Evolutionary conservation across 2,888 invertebrate species (phyloP), one percentile per base, ranked within the genome.

Genomic region (Bombyx huttoni): DNA sequence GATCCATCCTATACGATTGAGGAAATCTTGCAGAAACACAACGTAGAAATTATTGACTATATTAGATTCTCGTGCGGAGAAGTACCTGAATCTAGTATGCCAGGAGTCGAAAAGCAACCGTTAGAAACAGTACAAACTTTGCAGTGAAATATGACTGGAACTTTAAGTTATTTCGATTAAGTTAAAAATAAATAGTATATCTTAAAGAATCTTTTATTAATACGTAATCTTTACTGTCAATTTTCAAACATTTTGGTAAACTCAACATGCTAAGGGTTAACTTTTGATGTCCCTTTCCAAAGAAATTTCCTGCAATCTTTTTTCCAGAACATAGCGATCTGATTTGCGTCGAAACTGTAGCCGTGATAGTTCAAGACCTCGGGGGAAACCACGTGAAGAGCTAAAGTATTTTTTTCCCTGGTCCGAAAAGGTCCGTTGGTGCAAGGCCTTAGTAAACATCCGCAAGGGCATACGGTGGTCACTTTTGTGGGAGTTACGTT

Each of bases 1-100:
- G 95, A 98, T 73, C 92, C 95, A 0, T 90, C 90, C 12, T 76
- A 91, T 46, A 94, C 91, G 7, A 94, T 98, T 0, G 91, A 92
- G 46, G 92, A 94, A 59, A 84, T 96, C 10, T 76, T 96, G 52
- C 81, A 92, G 50, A 91, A 92, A 57, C 88, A 93, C 62, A 84
- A 91, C 55, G 75, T 92, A 0, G 89, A 91, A 71, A 83, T 98
- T 14, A 67, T 95, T 8, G 96, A 97, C 77, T 98, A 96, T 78
- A 91, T 93, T 55, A 90, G 98, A 56, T 96, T 94, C 78, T 96
- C 96, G 73, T 96, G 96, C 75, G 98, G 98, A 1, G 97, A 96
- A 78, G 64, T 66, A 14, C 60, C 75, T 12, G 81, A 84, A 61
- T 65, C 70, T 7, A 73, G 62, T 50, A 70, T 86, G 75, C 82